phyloP scores from a whole-genome alignment of 2,113 vertebrate species.

The Ceyx margarethae region DNA sequence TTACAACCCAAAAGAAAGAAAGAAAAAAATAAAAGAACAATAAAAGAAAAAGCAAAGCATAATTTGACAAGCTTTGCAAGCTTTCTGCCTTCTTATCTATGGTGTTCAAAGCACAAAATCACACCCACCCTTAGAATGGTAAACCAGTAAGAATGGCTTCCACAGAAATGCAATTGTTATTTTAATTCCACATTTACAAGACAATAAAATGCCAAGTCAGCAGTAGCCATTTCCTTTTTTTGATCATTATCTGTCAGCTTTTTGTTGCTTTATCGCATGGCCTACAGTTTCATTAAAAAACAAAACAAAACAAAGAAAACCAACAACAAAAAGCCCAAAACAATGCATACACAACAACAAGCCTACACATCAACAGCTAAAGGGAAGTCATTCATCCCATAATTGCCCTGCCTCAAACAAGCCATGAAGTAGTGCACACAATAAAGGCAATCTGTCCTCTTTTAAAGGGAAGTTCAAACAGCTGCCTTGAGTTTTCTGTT shows the following conservation, averaged over 20 bases:
- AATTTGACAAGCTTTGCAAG: background rate
- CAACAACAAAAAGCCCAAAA: slow-evolving; percentile 57
- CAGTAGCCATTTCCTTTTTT: slow-evolving; percentile 47
- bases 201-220: slow-evolving; percentile 64
- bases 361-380: slow-evolving; percentile 76
- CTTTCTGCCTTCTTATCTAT: background rate
- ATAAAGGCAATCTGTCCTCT: slow-evolving; percentile 82
- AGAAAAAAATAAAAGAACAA: background rate
- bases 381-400: slow-evolving; percentile 89
- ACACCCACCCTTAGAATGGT: background rate
- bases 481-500: slow-evolving; percentile 85
- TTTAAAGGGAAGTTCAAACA: slow-evolving; percentile 82
- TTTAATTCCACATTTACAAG: slow-evolving; percentile 74
- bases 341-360: slow-evolving; percentile 55
- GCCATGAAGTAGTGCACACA: slow-evolving; percentile 80
- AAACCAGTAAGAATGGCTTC: background rate
- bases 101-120: background rate
- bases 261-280: slow-evolving; percentile 60
- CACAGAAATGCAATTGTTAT: slow-evolving; percentile 56
- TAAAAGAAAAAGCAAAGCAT: background rate
- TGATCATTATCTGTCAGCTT: slow-evolving; percentile 58
- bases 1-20: background rate
- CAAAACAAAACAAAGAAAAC: slow-evolving; percentile 30
- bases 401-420: slow-evolving; percentile 90
- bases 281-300: slow-evolving; percentile 49